phyloP scores from a whole-genome alignment of 1,140 invertebrate species.

The Drosophila navojoa region DNA sequence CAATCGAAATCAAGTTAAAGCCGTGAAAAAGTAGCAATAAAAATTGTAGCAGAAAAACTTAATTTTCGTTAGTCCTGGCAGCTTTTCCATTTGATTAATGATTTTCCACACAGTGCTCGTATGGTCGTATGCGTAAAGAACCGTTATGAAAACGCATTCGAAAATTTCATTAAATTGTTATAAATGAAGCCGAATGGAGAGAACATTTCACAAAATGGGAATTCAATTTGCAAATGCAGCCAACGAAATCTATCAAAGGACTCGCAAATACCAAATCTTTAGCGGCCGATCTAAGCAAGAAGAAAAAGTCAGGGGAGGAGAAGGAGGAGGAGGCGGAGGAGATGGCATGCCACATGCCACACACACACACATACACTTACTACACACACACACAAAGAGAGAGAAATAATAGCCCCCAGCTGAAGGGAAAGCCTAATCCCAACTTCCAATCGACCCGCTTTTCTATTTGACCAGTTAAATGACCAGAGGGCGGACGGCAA shows the following conservation, averaged over 20 bases:
- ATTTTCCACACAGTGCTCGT: constrained; percentile 6
- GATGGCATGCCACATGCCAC: constrained; percentile 15
- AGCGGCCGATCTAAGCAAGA: constrained; percentile 44
- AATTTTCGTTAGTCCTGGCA: constrained; percentile 76
- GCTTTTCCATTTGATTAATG: constrained; percentile 67
- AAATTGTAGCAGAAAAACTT: constrained; percentile 51
- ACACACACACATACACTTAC: constrained; percentile 2
- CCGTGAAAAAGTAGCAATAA: background rate
- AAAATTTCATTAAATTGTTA: constrained; percentile 83
- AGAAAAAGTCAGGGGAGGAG: too few relatives aligned
- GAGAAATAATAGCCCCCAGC: constrained; percentile 46
- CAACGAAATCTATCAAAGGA: constrained; percentile 67
- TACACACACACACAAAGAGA: constrained; percentile 4
- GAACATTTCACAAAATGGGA: constrained; percentile 53
- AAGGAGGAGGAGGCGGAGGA: constrained; percentile 2
- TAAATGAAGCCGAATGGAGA: constrained; percentile 61
- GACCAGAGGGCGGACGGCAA: constrained; percentile 20
- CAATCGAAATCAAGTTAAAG: background rate
- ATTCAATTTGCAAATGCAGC: constrained; percentile 79
- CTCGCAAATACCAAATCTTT: constrained; percentile 59
- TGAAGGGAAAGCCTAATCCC: constrained; percentile 24
- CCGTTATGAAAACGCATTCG: constrained; percentile 79
- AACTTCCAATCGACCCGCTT: constrained; percentile 40
- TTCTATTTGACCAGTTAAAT: constrained; percentile 59
- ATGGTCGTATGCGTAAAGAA: background rate